Conservation (phyloP, 2,113 vertebrate genomes). For the Dasyornis broadbenti region DNA sequence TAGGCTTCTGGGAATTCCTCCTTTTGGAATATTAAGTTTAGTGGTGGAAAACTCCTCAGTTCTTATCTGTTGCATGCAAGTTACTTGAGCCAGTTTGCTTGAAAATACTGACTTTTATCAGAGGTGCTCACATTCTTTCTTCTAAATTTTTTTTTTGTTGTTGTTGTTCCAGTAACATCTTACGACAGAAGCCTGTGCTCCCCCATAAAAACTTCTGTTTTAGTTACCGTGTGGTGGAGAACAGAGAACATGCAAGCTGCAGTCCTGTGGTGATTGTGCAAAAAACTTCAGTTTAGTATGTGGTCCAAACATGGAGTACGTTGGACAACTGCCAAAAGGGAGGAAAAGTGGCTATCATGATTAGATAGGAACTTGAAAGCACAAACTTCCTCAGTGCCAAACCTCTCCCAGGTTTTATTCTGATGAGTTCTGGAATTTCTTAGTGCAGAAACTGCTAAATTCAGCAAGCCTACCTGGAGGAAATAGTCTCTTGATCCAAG, state of each 20-base stretch:
- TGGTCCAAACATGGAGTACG: accelerated
- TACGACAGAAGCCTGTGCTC: neutral
- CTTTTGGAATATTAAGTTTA: neutral
- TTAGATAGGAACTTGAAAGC: neutral
- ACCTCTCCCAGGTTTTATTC: neutral
- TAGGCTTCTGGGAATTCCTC: neutral
- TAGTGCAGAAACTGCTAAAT: neutral
- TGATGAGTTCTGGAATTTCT: neutral
- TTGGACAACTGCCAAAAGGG: neutral
- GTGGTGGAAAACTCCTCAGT: neutral
- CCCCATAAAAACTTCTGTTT: neutral
- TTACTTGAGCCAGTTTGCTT: neutral
- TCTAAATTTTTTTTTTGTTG: neutral
- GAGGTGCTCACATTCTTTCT: neutral
- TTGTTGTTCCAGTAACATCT: neutral
- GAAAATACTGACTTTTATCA: neutral
- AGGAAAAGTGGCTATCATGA: neutral
- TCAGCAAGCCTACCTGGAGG: neutral
- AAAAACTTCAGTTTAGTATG: neutral
- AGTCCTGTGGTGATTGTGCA: neutral
- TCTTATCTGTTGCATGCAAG: neutral
- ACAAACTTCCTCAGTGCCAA: neutral
- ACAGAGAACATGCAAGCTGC: neutral
- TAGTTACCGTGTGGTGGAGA: neutral
- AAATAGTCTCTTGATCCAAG: neutral